phyloP scores from a whole-genome alignment of 2,113 vertebrate genomes.

The Catharus bicknelli region DNA sequence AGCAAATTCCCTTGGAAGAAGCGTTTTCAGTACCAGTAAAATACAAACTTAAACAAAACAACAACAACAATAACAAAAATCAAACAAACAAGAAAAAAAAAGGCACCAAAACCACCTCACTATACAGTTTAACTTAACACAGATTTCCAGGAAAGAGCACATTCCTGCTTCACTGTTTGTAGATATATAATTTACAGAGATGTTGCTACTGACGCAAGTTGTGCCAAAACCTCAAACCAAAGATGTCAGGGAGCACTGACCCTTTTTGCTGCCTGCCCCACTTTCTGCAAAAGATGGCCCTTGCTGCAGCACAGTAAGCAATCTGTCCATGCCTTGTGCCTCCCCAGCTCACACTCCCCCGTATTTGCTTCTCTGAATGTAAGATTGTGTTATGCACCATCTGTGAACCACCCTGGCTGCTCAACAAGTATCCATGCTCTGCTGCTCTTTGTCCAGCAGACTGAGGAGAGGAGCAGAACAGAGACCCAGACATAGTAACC shows the following conservation, averaged over 20 bases:
- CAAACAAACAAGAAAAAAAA: background rate
- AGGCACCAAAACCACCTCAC: too few species aligned
- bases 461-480: background rate
- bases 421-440: background rate
- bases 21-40: background rate
- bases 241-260: background rate
- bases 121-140: background rate
- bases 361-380: background rate
- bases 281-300: background rate
- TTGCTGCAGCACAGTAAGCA: background rate
- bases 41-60: background rate
- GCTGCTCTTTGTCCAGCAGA: background rate
- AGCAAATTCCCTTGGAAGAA: background rate
- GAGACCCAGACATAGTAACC: background rate
- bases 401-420: background rate
- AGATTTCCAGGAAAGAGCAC: background rate
- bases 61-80: background rate
- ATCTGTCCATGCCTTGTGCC: fast-evolving
- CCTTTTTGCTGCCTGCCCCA: background rate
- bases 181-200: background rate
- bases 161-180: background rate
- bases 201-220: fast-evolving
- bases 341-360: background rate
- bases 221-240: background rate
- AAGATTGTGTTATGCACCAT: background rate